These are phyloP conservation scores for Fulmarus glacialis DNA, from an alignment of 2,113 vertebrate species.

Conservation along the genomic window DNA sequence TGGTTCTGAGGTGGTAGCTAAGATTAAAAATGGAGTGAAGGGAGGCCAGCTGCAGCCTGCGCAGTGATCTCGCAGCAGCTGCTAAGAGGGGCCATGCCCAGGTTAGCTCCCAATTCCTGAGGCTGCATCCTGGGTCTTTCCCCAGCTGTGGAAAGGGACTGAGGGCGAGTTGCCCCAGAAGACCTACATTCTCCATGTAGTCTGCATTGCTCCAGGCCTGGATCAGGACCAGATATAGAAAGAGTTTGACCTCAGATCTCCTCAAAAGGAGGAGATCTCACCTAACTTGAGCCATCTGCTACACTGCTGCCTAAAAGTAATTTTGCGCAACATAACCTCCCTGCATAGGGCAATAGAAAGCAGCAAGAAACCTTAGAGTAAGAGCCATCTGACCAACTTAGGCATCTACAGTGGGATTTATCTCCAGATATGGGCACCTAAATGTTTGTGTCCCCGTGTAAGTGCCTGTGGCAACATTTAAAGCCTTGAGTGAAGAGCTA, in stretches of 20 bases:
- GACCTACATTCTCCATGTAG: not conserved
- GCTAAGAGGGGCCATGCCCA: not conserved
- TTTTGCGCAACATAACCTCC: not conserved
- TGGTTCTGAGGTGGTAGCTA: not conserved
- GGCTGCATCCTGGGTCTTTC: not conserved
- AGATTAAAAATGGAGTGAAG: not conserved
- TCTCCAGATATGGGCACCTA: not conserved
- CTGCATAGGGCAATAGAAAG: not conserved
- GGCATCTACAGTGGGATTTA: not conserved
- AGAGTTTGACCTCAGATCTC: not conserved
- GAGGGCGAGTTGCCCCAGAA: not conserved
- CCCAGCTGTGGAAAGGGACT: not conserved
- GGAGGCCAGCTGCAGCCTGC: not conserved
- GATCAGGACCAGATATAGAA: not conserved
- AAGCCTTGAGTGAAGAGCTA: not conserved
- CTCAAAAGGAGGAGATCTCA: not conserved
- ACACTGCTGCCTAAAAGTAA: not conserved
- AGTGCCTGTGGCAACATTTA: not conserved
- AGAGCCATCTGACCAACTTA: not conserved
- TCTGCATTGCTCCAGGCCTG: not conserved
- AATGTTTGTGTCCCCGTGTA: not conserved
- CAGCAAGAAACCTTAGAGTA: not conserved
- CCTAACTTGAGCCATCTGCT: not conserved
- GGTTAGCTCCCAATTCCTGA: not conserved
- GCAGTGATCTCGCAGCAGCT: not conserved